Evolutionary conservation across 2,888 invertebrate species (phyloP).

Genomic region (Ormyrus thymus): DNA sequence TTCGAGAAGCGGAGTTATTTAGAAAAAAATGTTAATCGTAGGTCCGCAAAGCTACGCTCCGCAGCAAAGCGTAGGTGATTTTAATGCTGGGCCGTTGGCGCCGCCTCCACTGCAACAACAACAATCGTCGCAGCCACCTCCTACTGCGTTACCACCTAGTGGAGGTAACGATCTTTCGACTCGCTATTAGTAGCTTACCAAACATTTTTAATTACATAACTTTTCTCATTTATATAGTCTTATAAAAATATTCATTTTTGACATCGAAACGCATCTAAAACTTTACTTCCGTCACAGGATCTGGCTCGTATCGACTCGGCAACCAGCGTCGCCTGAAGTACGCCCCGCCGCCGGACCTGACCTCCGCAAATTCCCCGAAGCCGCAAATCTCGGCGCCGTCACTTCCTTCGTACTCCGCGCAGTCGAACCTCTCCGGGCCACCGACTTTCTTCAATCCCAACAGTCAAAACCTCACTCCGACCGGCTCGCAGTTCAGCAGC

Average conservation of each 20-base stretch:
- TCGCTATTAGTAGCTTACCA: not conserved
- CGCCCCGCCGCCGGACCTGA: conserved; percentile 86
- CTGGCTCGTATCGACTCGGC: conserved; percentile 79
- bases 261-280: not conserved
- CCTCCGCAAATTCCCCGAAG: conserved; percentile 43
- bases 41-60: not conserved
- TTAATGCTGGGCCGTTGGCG: conserved; percentile 41
- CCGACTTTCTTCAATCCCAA: conserved; percentile 61
- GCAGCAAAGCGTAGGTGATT: conserved; percentile 16
- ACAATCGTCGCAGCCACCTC: conserved; percentile 56
- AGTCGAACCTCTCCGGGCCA: conserved; percentile 8
- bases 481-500: not conserved
- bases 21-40: no score
- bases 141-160: conserved; percentile 59
- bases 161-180: conserved; percentile 59
- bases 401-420: conserved; percentile 33
- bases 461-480: not conserved
- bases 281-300: conserved; percentile 59
- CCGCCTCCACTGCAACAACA: conserved; percentile 53
- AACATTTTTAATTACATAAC: not conserved
- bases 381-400: conserved; percentile 26
- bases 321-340: conserved; percentile 83
- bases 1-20: no score
- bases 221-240: not conserved
- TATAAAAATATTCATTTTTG: conserved; percentile 13